A percentile compares a stretch with the other conserved stretches of the same genome.
phyloP scores from a whole-genome alignment of 2,888 invertebrate genomes.

The Tricholauxania praeusta region DNA sequence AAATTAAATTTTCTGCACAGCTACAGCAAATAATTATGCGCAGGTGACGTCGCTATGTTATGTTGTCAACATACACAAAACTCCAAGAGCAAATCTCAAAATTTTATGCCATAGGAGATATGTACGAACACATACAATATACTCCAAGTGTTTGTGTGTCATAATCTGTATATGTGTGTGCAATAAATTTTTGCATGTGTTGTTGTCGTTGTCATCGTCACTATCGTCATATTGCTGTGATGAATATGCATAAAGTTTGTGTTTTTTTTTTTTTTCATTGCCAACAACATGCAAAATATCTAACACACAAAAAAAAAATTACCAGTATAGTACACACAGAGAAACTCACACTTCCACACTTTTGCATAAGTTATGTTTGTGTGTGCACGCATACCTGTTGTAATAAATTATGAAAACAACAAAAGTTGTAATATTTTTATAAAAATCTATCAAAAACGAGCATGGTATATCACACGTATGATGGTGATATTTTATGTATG shows the following conservation, averaged over 20 bases:
- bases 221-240: neutral
- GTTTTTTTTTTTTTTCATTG: neutral
- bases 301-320: too few species aligned
- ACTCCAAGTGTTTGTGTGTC: conserved; percentile 7
- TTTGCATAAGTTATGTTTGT: neutral
- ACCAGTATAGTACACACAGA: neutral
- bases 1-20: conserved; percentile 24
- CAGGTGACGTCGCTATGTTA: neutral
- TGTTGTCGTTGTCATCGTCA: neutral
- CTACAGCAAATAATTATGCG: conserved; percentile 30
- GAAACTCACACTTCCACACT: neutral
- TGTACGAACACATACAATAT: neutral
- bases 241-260: conserved; percentile 35
- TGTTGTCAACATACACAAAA: neutral
- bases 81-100: neutral
- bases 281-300: neutral
- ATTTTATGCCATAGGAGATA: neutral
- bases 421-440: too few species aligned
- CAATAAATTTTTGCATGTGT: neutral
- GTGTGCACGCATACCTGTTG: neutral
- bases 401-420: too few species aligned
- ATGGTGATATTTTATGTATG: too few species aligned
- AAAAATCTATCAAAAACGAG: too few species aligned
- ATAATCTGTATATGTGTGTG: neutral
- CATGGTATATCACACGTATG: too few species aligned